These are phyloP conservation scores for Philereme vetulata DNA, from an alignment of 2,888 invertebrate genomes.

Conservation along the genomic window DNA sequence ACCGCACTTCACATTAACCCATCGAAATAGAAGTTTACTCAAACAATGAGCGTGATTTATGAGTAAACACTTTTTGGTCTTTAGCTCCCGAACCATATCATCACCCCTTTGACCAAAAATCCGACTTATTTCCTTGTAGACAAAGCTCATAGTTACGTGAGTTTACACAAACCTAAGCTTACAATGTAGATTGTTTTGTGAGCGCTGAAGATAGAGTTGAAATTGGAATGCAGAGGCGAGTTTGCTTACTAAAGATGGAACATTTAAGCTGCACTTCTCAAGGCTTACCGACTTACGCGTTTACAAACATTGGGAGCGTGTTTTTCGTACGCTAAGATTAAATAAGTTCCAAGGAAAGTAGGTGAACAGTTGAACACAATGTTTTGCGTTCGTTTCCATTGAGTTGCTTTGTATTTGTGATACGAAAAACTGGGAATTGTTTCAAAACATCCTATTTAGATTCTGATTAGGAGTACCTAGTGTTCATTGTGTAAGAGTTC, in stretches of 20 bases:
- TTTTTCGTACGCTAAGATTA: constrained; percentile 69
- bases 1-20: constrained; percentile 69
- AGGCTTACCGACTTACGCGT: constrained; percentile 69
- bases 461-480: not conserved
- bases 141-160: constrained; percentile 46
- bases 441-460: not conserved
- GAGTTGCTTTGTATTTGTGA: constrained; percentile 38
- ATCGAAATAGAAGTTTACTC: constrained; percentile 79
- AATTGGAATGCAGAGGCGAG: constrained; percentile 36
- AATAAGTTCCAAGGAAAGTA: constrained; percentile 69
- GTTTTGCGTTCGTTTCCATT: constrained; percentile 35
- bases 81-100: constrained; percentile 59
- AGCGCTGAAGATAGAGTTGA: constrained; percentile 38
- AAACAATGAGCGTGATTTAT: constrained; percentile 81
- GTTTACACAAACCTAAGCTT: constrained; percentile 1
- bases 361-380: constrained; percentile 48
- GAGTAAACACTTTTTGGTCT: constrained; percentile 72
- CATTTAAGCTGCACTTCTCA: constrained; percentile 72
- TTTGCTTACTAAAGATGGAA: constrained; percentile 61
- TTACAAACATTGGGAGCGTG: constrained; percentile 71
- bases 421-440: constrained; percentile 1
- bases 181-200: constrained; percentile 16
- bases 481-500: not conserved
- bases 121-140: constrained; percentile 44
- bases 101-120: constrained; percentile 43